Evolutionary conservation across 2,113 vertebrate species (phyloP).

Genomic region (Ahaetulla prasina): DNA sequence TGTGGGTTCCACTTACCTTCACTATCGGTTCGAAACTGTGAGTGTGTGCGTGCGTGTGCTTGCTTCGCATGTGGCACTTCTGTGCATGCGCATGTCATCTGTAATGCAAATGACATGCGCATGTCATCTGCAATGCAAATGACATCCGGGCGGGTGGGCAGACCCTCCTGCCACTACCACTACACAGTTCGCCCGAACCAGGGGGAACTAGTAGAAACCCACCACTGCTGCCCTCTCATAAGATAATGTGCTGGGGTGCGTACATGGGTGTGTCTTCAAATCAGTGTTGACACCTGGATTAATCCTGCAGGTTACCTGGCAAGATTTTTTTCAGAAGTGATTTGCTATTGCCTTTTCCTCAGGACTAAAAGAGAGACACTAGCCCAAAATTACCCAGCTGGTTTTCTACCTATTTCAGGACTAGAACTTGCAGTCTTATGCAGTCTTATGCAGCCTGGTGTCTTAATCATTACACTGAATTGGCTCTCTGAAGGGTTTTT

Average conservation of each 20-base stretch:
- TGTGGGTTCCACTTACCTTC: too few species aligned
- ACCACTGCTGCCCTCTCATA: background rate
- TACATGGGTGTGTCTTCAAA: background rate
- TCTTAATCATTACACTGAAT: background rate
- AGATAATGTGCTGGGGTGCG: background rate
- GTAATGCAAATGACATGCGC: too few species aligned
- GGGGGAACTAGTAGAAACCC: too few species aligned
- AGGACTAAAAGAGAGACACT: background rate
- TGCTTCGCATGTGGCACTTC: too few species aligned
- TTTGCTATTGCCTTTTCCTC: background rate
- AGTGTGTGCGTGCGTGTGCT: too few species aligned
- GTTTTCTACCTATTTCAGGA: background rate
- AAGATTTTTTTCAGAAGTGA: background rate
- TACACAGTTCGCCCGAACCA: too few species aligned
- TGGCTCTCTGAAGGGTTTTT: background rate
- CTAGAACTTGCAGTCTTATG: background rate
- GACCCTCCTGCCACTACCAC: too few species aligned
- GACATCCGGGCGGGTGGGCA: too few species aligned
- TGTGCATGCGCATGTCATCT: too few species aligned
- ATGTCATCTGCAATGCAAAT: rapidly evolving
- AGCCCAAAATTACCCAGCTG: background rate
- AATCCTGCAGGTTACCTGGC: background rate
- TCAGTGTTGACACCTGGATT: background rate
- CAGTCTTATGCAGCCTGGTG: too few species aligned
- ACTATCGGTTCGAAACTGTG: too few species aligned